Conservation (phyloP, 2,113 vertebrate genomes). For the Bufo gargarizans region DNA sequence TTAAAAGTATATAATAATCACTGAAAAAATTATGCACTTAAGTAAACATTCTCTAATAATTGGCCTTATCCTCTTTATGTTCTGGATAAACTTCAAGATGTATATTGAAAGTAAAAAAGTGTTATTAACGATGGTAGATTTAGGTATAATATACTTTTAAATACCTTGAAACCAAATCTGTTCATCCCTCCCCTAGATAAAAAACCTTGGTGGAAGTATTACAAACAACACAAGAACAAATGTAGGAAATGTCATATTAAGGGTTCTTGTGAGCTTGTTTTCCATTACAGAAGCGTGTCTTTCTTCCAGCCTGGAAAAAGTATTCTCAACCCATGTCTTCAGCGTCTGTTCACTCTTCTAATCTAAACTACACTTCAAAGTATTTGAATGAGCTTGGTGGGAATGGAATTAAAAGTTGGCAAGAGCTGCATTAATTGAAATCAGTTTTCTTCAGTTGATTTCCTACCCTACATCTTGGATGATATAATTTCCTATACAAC, state of each 20-base stretch:
- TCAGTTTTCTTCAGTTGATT: conserved; percentile 79
- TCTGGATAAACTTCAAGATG: background rate
- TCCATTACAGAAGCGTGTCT: conserved; percentile 61
- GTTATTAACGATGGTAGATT: background rate
- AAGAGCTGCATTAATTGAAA: conserved; percentile 76
- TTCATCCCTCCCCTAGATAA: background rate
- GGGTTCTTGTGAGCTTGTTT: conserved; percentile 45
- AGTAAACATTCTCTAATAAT: background rate
- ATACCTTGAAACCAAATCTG: background rate
- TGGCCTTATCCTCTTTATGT: background rate
- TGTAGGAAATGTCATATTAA: conserved; percentile 52
- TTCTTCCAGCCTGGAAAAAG: conserved; percentile 65
- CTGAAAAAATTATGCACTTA: background rate
- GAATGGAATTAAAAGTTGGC: conserved; percentile 83
- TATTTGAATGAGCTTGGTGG: conserved; percentile 75
- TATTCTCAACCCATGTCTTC: conserved; percentile 54
- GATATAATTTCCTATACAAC: conserved; percentile 83
- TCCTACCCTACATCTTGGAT: conserved; percentile 76
- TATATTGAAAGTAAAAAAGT: background rate
- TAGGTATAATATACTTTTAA: background rate
- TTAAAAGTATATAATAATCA: background rate
- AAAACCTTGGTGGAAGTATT: conserved; percentile 12
- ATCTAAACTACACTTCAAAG: conserved; percentile 68
- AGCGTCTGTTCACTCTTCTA: conserved; percentile 70
- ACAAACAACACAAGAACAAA: conserved; percentile 37